Base-by-base conservation (phyloP, 2,888 invertebrate species). In the Antitype chi region DNA sequence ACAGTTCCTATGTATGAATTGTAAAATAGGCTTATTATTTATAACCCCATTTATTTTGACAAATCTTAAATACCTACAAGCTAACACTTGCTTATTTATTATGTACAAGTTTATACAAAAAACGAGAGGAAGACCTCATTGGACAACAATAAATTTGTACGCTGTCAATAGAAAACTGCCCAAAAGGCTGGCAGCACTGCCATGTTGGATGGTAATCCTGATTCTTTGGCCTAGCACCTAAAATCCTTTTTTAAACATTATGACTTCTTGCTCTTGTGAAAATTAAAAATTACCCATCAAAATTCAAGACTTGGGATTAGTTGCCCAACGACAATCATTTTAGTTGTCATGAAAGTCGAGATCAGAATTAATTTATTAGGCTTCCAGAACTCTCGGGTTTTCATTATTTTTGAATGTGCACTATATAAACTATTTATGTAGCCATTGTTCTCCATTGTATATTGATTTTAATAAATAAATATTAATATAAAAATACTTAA, bases 381-480 rank as follows among this genome's bases (percentile, higher is more conserved):
- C 13, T 52, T 28, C 5, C 49, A 32, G 17, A 49, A 57, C 63
- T 23, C 28, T 13, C 32, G 15, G 53, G 28, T n/a, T 13, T 49
- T 11, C 28, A 55, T 74, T 57, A 73, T 52, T 17, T 73, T 52
- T 52, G 23, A 53, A 63, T 17, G 17, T 55, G 25, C 5, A 2
- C 9, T 59, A 25, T 23, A 53, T 52, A 32, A 23, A 62, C 20
- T 55, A 80, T 77, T 47, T 47, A 53, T 82, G 47, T 15, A 1
- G 9, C 38, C 23, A 83, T 80, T 80, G 59, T 80, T 69, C 3
- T 55, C 9, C 6, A 53, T 77, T 83, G 59, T 64, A 32, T n/a
- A 59, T 25, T 38, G 13, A 43, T 53, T 64, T n/a, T 15, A 20
- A 28, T 72, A 32, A 63, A 25, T 62, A 15, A n/a, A 80, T 57